A percentile compares a stretch with the other conserved stretches of the same genome.
Conservation (phyloP, 1,140 invertebrate species). For the Teleogryllus occipitalis region DNA sequence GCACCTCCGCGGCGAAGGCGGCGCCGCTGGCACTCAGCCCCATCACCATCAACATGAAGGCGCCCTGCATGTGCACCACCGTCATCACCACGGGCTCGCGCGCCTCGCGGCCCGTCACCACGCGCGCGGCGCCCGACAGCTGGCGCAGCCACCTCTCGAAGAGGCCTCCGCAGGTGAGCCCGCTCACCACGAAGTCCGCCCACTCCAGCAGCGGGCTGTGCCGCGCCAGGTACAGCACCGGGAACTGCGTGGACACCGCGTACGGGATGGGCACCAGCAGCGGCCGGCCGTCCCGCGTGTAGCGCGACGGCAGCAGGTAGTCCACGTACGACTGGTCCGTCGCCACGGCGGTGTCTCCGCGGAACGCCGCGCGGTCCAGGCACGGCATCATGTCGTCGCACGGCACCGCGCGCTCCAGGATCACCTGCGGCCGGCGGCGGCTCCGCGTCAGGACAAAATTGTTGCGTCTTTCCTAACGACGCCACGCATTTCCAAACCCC, state of each 20-base stretch:
- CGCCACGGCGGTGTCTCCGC: no score
- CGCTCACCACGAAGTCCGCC: background rate
- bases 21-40: background rate
- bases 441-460: no score
- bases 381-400: no score
- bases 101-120: background rate
- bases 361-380: no score
- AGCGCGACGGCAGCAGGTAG: no score
- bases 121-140: background rate
- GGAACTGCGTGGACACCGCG: background rate
- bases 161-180: background rate
- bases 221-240: background rate
- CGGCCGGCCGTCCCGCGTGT: background rate
- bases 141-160: background rate
- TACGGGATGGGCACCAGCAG: background rate
- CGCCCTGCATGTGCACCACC: slow-evolving; percentile 8
- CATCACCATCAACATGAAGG: background rate
- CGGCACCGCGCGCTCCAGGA: no score
- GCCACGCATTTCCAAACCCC: no score
- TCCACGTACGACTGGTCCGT: no score
- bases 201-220: background rate
- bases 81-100: background rate
- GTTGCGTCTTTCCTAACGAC: no score
- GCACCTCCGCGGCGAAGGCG: background rate
- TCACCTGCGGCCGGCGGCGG: no score